These are phyloP conservation scores for Drosophila guanche DNA, from an alignment of 1,140 invertebrate species.

Conservation along the genomic window DNA sequence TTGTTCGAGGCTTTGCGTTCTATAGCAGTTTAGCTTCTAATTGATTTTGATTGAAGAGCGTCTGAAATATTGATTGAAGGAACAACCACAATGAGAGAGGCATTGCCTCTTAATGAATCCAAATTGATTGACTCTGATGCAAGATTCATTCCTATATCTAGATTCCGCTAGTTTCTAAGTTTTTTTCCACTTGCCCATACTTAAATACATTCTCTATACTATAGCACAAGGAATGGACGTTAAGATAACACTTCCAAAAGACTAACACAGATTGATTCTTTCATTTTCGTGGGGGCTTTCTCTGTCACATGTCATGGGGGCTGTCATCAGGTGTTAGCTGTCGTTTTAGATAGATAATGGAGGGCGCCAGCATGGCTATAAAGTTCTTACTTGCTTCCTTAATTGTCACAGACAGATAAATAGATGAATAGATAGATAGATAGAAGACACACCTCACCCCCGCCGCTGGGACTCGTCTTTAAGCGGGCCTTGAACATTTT, in stretches of 20 bases:
- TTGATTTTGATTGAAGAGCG: slow-evolving; percentile 13
- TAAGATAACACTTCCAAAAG: too few species aligned
- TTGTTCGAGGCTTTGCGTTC: slow-evolving; percentile 29
- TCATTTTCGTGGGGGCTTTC: too few species aligned
- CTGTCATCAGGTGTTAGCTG: slow-evolving; percentile 28
- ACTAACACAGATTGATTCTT: too few species aligned
- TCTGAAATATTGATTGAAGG: slow-evolving; percentile 19
- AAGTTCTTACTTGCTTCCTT: slow-evolving; percentile 4
- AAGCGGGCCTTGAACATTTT: slow-evolving; percentile 79
- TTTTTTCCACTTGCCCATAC: too few species aligned
- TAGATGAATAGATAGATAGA: not conserved
- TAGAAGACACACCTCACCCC: slow-evolving; percentile 59
- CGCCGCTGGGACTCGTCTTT: slow-evolving; percentile 66
- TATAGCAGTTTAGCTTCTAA: slow-evolving; percentile 33
- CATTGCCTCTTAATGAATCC: slow-evolving; percentile 39
- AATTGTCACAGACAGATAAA: not conserved
- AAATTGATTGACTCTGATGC: slow-evolving; percentile 51
- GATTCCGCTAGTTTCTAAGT: not conserved
- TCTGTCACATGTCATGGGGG: not conserved
- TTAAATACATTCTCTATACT: too few species aligned
- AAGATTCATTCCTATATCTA: slow-evolving; percentile 9
- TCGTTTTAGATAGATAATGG: slow-evolving; percentile 28
- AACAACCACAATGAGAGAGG: slow-evolving; percentile 11
- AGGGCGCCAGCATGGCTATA: slow-evolving; percentile 31
- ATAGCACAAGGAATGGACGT: too few species aligned